phyloP scores from a whole-genome alignment of 2,113 vertebrate genomes.

The Mormoops blainvillei region DNA sequence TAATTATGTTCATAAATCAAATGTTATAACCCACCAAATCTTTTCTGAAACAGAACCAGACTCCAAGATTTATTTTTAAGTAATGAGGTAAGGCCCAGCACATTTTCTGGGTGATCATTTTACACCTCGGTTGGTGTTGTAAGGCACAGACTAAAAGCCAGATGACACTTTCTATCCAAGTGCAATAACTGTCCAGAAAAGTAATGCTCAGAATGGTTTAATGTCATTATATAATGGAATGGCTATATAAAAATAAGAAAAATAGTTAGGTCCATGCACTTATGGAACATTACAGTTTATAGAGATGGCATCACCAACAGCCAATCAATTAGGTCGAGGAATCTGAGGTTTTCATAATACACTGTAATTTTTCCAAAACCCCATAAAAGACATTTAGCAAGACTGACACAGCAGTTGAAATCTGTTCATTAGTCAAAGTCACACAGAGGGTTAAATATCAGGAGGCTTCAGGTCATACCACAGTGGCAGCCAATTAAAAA shows the following conservation, averaged over 20 bases:
- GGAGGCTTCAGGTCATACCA: constrained; percentile 66
- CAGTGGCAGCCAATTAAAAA: constrained; percentile 74
- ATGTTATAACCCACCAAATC: neutral
- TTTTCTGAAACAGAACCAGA: neutral
- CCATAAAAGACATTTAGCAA: constrained; percentile 72
- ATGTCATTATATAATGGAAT: constrained; percentile 6
- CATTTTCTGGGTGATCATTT: neutral
- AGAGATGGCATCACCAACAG: constrained; percentile 45
- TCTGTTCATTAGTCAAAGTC: constrained; percentile 69
- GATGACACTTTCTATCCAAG: neutral
- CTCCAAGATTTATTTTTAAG: constrained; percentile 61
- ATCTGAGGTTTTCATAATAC: constrained; percentile 66
- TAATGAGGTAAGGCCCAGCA: neutral
- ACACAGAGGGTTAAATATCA: constrained; percentile 77
- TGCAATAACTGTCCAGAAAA: neutral
- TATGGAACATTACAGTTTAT: neutral
- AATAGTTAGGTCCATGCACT: constrained; percentile 35
- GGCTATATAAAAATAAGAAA: constrained; percentile 45
- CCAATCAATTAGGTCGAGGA: constrained; percentile 70
- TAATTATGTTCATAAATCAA: constrained; percentile 55
- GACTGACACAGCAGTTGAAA: constrained; percentile 67
- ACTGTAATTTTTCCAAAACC: constrained; percentile 5
- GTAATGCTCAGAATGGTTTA: neutral
- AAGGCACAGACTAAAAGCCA: neutral
- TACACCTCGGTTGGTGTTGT: fast-evolving